Percentiles rank a stretch among this genome's conserved stretches.
Conservation (phyloP, 2,888 invertebrate genomes). For the Drosophila mimica region DNA sequence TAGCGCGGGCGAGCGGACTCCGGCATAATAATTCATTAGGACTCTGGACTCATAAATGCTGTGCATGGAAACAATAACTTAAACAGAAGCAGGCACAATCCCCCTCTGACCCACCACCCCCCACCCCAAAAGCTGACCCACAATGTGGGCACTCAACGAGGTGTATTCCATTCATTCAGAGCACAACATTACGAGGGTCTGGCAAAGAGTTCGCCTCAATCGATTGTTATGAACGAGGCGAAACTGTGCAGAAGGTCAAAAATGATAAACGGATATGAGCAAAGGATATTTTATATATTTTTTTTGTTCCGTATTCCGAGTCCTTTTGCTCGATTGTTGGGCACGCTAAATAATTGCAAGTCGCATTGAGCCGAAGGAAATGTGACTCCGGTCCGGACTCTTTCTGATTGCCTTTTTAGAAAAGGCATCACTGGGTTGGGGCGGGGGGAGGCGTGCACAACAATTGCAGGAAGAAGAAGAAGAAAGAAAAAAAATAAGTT, state of each 20-base stretch:
- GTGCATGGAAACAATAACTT: conserved; percentile 69
- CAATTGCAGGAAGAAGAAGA: conserved; percentile 57
- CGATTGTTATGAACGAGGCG: conserved; percentile 56
- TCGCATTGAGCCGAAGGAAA: conserved; percentile 41
- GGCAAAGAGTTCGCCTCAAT: conserved; percentile 48
- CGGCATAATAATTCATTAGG: conserved; percentile 74
- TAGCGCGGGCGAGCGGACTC: conserved; percentile 44
- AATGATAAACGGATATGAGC: conserved; percentile 83
- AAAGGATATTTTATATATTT: conserved; percentile 69
- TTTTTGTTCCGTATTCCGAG: conserved; percentile 52
- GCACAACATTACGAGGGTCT: conserved; percentile 6
- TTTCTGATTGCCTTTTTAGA: conserved; percentile 23
- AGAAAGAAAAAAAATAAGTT: conserved; percentile 54
- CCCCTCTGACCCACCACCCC: conserved; percentile 1
- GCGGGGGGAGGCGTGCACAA: conserved; percentile 27
- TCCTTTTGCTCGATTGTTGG: conserved; percentile 61
- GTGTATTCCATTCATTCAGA: conserved; percentile 17
- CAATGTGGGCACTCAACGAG: conserved; percentile 32
- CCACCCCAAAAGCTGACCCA: conserved; percentile 23
- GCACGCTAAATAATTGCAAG: conserved; percentile 78
- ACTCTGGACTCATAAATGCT: conserved; percentile 64
- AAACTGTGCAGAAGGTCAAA: conserved; percentile 80
- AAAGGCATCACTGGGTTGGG: neutral
- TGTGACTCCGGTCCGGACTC: conserved; percentile 25
- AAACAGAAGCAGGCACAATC: conserved; percentile 39